Evolutionary conservation across 2,797 vertebrate species (phyloP).

Genomic region (Microctenopoma lineatum): DNA sequence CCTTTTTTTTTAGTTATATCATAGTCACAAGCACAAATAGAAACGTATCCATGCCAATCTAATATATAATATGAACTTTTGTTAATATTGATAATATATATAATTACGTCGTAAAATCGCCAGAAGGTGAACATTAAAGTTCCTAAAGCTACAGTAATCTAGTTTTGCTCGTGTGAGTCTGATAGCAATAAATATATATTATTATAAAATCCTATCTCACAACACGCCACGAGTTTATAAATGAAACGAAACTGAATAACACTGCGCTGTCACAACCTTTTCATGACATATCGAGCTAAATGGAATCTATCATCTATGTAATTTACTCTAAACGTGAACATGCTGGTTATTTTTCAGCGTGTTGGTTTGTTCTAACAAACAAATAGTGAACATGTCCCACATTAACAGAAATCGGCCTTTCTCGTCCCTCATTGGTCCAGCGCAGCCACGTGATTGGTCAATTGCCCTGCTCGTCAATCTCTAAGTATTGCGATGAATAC

Average conservation of each 20-base stretch:
- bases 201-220: background rate
- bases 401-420: background rate
- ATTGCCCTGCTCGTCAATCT: conserved; percentile 53
- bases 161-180: background rate
- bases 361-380: conserved; percentile 1
- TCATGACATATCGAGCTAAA: background rate
- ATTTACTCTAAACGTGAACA: background rate
- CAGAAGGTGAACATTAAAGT: background rate
- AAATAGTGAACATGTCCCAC: conserved; percentile 26
- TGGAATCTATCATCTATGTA: background rate
- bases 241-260: conserved; percentile 27
- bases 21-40: background rate
- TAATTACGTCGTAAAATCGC: background rate
- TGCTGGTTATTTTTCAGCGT: background rate
- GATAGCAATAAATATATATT: background rate
- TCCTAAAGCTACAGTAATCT: background rate
- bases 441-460: conserved; percentile 60
- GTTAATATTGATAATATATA: background rate
- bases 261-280: background rate
- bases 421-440: conserved; percentile 50
- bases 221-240: background rate
- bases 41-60: background rate
- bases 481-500: conserved; percentile 38
- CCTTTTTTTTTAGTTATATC: background rate
- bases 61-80: background rate